A percentile compares a stretch with the other conserved stretches of the same genome.
phyloP scores from a whole-genome alignment of 2,888 invertebrate species.

The Drosophila prolongata region DNA sequence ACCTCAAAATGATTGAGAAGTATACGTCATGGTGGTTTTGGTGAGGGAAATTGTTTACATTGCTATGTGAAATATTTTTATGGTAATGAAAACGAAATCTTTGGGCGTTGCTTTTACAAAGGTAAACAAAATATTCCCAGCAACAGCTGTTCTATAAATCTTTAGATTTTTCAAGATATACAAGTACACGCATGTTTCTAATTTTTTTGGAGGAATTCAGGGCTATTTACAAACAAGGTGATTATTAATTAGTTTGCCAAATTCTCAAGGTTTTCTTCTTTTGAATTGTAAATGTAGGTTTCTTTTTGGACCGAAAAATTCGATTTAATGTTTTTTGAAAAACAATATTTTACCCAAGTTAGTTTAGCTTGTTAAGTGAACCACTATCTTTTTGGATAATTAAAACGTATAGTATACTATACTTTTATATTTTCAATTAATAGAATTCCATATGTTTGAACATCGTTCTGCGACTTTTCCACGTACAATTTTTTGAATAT shows the following conservation, averaged over 20 bases:
- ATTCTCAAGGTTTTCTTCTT: background rate
- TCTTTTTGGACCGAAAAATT: background rate
- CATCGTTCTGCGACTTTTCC: background rate
- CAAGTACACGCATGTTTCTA: background rate
- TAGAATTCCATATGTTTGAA: background rate
- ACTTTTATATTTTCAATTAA: background rate
- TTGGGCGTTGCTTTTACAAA: conserved; percentile 27
- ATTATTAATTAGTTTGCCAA: conserved; percentile 15
- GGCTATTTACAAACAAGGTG: conserved; percentile 26
- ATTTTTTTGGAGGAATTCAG: conserved; percentile 7
- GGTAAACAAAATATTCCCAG: conserved; percentile 38
- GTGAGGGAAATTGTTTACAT: conserved; percentile 3
- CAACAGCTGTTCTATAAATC: conserved; percentile 42
- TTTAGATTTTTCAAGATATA: conserved; percentile 2
- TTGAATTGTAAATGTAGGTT: background rate
- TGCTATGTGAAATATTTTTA: conserved; percentile 32
- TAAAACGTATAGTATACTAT: too few species aligned
- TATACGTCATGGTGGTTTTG: conserved; percentile 15
- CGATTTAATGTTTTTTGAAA: too few species aligned
- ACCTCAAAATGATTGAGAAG: conserved; percentile 1
- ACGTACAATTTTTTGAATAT: conserved; percentile 2
- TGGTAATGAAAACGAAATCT: conserved; percentile 29
- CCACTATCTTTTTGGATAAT: background rate
- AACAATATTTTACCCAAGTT: too few species aligned
- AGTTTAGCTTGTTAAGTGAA: background rate